These are phyloP conservation scores for Manis crassicaudata DNA, from an alignment of 2,797 vertebrate genomes.

Conservation along the genomic window DNA sequence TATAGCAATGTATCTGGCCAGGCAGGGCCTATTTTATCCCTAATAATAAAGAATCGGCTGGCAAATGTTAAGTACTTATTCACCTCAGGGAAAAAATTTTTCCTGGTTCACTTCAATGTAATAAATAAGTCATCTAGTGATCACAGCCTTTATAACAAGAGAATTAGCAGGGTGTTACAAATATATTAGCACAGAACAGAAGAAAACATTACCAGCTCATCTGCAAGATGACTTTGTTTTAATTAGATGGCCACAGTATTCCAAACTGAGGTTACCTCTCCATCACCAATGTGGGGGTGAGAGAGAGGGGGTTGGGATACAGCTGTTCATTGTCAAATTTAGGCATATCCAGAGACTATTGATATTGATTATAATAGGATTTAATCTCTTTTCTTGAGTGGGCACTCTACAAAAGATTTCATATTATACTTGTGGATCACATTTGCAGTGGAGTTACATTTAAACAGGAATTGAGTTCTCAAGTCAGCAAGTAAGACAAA, in stretches of 20 bases:
- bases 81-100: neutral
- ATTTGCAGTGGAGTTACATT: neutral
- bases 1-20: neutral
- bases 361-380: neutral
- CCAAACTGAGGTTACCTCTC: neutral
- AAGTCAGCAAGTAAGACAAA: neutral
- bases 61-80: slow-evolving; percentile 64
- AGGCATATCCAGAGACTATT: neutral
- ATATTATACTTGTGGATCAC: neutral
- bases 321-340: neutral
- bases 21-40: slow-evolving; percentile 11
- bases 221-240: slow-evolving; percentile 71
- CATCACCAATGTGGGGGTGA: neutral
- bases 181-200: slow-evolving; percentile 23
- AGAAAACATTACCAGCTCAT: slow-evolving; percentile 48
- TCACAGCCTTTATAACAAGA: slow-evolving; percentile 48
- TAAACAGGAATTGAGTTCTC: neutral
- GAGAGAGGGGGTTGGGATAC: neutral
- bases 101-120: slow-evolving; percentile 25
- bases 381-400: neutral
- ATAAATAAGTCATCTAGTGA: slow-evolving; percentile 42
- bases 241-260: neutral
- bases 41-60: slow-evolving; percentile 49
- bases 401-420: neutral
- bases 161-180: neutral